A percentile compares a stretch with the other conserved stretches of the same genome.
Conservation (phyloP, 2,888 invertebrate species). For the Pomacea canaliculata region DNA sequence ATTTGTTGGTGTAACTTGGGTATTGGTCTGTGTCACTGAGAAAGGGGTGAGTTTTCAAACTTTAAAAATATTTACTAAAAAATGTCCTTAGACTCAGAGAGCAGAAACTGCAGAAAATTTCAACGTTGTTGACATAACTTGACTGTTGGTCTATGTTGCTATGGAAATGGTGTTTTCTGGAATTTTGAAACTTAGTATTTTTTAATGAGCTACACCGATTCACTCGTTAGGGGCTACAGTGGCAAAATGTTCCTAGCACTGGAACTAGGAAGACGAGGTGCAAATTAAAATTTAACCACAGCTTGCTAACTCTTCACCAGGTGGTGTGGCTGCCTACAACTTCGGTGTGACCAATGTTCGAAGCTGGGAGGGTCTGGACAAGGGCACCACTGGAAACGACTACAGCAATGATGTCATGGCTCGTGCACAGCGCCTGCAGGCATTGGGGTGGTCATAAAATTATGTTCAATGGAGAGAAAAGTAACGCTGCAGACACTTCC, state of each 20-base stretch:
- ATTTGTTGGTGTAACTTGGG: neutral
- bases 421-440: constrained; percentile 27
- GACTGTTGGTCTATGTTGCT: too few species aligned
- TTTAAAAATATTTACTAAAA: too few species aligned
- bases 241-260: too few species aligned
- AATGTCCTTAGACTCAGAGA: neutral
- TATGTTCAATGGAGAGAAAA: neutral
- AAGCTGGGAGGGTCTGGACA: constrained; percentile 24
- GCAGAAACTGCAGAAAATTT: neutral
- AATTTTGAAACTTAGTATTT: too few species aligned
- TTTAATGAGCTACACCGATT: too few species aligned
- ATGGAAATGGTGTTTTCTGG: too few species aligned
- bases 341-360: constrained; percentile 21
- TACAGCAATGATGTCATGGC: constrained; percentile 37
- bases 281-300: too few species aligned
- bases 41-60: too few species aligned
- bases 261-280: too few species aligned
- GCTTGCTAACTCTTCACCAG: constrained; percentile 6
- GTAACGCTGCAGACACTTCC: too few species aligned
- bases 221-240: too few species aligned
- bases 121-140: neutral
- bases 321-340: constrained; percentile 33
- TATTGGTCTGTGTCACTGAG: too few species aligned
- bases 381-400: constrained; percentile 22
- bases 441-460: constrained; percentile 18